phyloP scores from a whole-genome alignment of 2,113 vertebrate species.

The Odontesthes bonariensis region DNA sequence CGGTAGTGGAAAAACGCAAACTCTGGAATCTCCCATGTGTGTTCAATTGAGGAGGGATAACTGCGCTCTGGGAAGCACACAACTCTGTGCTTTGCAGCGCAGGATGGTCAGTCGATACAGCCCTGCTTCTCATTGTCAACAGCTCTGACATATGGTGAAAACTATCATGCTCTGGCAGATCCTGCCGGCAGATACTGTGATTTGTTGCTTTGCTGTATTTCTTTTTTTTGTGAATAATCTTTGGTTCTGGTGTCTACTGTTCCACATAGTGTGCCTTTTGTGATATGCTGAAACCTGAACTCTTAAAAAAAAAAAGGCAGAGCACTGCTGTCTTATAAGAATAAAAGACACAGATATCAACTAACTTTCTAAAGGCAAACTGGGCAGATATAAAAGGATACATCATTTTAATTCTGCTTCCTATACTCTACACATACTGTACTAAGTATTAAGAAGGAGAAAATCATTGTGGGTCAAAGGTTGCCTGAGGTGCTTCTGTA shows the following conservation, averaged over 20 bases:
- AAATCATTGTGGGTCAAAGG: conserved; percentile 17
- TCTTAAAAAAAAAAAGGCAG: not conserved
- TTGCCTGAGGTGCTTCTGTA: conserved; percentile 14
- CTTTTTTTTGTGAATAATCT: conserved; percentile 14
- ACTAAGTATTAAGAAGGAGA: conserved; percentile 12
- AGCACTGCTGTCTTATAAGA: conserved; percentile 1
- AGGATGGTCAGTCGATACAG: conserved; percentile 1
- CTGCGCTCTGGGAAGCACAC: conserved; percentile 10
- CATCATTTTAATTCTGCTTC: not conserved
- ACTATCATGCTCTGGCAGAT: not conserved
- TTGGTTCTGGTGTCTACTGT: not conserved
- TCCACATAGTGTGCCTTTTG: too few species aligned
- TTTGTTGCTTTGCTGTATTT: not conserved
- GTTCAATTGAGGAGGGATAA: conserved; percentile 29
- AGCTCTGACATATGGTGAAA: not conserved
- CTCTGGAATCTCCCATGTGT: conserved; percentile 35
- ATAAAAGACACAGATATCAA: too few species aligned
- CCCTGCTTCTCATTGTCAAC: not conserved
- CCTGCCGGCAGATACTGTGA: not conserved
- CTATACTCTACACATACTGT: not conserved
- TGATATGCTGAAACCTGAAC: not conserved
- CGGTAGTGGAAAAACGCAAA: conserved; percentile 20
- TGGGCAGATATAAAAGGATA: not conserved
- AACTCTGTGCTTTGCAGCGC: not conserved
- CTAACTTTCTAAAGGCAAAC: not conserved